These are phyloP conservation scores for Forficula auricularia DNA, from an alignment of 1,140 invertebrate genomes.

Conservation along the genomic window DNA sequence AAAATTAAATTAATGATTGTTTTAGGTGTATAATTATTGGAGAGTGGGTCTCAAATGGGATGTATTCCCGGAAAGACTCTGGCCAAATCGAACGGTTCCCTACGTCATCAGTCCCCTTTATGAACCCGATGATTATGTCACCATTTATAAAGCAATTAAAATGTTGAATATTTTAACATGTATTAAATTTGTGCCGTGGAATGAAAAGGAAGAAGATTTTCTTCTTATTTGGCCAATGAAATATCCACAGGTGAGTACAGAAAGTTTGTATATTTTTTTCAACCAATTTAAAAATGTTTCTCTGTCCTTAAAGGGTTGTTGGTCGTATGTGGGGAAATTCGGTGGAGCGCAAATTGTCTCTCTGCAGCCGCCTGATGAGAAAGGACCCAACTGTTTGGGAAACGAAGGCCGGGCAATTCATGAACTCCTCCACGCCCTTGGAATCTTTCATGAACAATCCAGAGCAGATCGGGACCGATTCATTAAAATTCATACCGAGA, in stretches of 20 bases:
- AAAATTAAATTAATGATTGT: too few relatives aligned
- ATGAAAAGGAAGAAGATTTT: constrained; percentile 39
- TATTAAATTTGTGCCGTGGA: constrained; percentile 40
- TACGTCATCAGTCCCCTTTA: constrained; percentile 41
- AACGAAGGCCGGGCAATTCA: constrained; percentile 42
- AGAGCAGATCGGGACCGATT: constrained; percentile 40
- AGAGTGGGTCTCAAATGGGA: constrained; percentile 42
- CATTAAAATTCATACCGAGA: constrained; percentile 34
- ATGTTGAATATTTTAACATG: constrained; percentile 43
- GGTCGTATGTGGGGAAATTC: constrained; percentile 43
- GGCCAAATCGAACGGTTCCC: constrained; percentile 36
- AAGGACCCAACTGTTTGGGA: constrained; percentile 37
- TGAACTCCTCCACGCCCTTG: constrained; percentile 45
- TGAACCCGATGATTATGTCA: constrained; percentile 34
- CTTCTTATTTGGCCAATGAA: constrained; percentile 44
- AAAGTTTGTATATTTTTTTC: not conserved
- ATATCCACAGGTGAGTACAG: constrained; percentile 27
- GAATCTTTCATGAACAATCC: constrained; percentile 47
- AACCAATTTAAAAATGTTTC: not conserved
- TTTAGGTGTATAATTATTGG: constrained; percentile 30
- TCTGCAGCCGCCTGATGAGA: constrained; percentile 38
- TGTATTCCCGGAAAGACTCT: constrained; percentile 43
- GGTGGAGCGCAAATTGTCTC: constrained; percentile 48
- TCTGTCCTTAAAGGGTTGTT: constrained; percentile 32
- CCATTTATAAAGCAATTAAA: constrained; percentile 37